Evolutionary conservation across 2,888 invertebrate species (phyloP).

Genomic region (Stegana nigrithorax): DNA sequence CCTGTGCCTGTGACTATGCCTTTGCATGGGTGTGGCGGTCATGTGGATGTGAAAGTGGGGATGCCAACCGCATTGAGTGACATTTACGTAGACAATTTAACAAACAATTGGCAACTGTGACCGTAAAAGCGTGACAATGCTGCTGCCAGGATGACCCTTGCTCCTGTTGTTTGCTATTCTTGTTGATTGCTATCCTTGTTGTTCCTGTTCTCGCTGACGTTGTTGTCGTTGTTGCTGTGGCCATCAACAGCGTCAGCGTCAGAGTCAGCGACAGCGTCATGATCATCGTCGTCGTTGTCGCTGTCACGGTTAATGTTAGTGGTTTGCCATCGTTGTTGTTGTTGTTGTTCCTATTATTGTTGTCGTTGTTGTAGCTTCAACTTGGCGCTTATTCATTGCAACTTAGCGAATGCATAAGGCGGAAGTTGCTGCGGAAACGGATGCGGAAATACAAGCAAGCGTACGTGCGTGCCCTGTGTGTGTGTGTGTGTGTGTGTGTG

Average conservation of each 20-base stretch:
- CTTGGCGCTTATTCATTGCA: neutral
- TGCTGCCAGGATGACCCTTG: neutral
- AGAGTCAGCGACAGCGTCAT: neutral
- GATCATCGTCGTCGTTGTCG: neutral
- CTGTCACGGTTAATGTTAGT: too few species aligned
- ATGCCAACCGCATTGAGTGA: constrained; percentile 34
- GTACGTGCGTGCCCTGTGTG: constrained; percentile 44
- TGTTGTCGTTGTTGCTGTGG: neutral
- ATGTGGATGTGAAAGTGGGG: neutral
- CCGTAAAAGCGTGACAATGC: constrained; percentile 54
- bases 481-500: constrained; percentile 1
- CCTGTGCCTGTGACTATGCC: constrained; percentile 34
- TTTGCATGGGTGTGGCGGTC: neutral
- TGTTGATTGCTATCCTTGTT: constrained; percentile 29
- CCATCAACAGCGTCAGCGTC: neutral
- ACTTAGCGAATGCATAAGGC: constrained; percentile 58
- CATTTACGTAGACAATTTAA: constrained; percentile 58
- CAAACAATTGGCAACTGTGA: constrained; percentile 64
- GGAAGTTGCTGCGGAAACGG: constrained; percentile 49
- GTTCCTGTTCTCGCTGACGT: constrained; percentile 26
- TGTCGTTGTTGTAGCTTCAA: neutral
- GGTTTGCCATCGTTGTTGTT: too few species aligned
- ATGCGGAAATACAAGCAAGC: constrained; percentile 57
- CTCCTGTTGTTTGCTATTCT: neutral
- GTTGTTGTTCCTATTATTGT: too few species aligned